phyloP scores from a whole-genome alignment of 2,113 vertebrate species.

The Penelope pileata region DNA sequence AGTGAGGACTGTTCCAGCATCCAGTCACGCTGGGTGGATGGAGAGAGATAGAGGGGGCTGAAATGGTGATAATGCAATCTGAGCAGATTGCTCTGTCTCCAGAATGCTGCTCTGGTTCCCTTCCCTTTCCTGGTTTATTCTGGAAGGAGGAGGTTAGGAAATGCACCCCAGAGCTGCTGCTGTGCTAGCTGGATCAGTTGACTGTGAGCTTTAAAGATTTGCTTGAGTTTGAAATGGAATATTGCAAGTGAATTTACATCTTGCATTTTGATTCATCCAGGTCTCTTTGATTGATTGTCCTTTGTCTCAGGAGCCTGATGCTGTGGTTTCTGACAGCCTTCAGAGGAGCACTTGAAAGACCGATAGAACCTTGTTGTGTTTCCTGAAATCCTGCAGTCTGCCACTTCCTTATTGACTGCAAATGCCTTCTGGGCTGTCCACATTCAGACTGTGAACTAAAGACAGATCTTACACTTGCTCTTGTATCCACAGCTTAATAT shows the following conservation, averaged over 20 bases:
- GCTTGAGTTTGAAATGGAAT: neutral
- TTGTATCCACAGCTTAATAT: neutral
- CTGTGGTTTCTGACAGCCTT: neutral
- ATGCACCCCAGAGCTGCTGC: neutral
- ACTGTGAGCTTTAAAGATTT: neutral
- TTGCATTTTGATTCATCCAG: neutral
- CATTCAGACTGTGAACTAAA: neutral
- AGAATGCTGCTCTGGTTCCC: neutral
- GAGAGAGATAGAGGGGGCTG: neutral
- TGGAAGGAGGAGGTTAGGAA: neutral
- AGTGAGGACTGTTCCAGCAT: neutral
- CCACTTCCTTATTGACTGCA: neutral
- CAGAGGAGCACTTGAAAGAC: neutral
- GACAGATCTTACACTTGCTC: neutral
- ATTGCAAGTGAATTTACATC: neutral
- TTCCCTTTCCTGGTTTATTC: neutral
- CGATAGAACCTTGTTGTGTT: neutral
- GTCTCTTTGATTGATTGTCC: neutral
- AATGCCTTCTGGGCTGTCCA: neutral
- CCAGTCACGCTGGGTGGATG: fast-evolving
- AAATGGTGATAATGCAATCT: neutral
- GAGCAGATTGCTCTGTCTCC: neutral
- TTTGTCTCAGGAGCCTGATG: neutral
- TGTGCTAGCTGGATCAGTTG: neutral
- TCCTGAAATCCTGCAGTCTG: neutral